These are phyloP conservation scores for Chaitophorus viminalis DNA, from an alignment of 2,888 invertebrate species.

Conservation along the genomic window DNA sequence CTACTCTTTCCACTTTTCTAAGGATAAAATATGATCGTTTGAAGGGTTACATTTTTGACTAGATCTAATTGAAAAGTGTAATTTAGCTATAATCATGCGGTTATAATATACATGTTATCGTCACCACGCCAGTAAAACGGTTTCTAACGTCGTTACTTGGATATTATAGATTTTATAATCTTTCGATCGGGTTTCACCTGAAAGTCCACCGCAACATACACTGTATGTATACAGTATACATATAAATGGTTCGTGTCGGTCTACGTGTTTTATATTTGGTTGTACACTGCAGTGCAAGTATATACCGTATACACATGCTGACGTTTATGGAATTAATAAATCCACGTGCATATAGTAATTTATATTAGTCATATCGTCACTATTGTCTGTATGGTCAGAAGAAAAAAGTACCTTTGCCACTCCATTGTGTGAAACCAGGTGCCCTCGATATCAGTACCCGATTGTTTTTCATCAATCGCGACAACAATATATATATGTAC, in stretches of 20 bases:
- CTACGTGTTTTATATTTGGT: not conserved
- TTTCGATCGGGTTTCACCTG: not conserved
- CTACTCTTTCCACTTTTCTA: too few relatives aligned
- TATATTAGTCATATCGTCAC: slow-evolving; percentile 44
- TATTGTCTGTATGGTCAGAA: not conserved
- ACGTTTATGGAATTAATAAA: slow-evolving; percentile 50
- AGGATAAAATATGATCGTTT: too few relatives aligned
- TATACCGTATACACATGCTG: not conserved
- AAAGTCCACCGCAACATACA: not conserved
- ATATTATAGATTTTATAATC: too few relatives aligned
- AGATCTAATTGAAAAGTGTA: too few relatives aligned
- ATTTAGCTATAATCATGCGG: not conserved
- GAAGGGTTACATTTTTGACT: too few relatives aligned
- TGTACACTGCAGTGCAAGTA: not conserved
- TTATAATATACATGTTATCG: not conserved
- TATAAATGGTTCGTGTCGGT: not conserved
- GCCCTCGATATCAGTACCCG: slow-evolving; percentile 56
- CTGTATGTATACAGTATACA: not conserved
- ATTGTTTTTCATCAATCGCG: slow-evolving; percentile 51
- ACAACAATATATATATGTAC: not conserved
- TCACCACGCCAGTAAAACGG: not conserved
- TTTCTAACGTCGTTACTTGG: not conserved
- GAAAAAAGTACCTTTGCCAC: slow-evolving; percentile 6
- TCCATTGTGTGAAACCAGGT: slow-evolving; percentile 51
- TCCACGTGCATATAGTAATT: slow-evolving; percentile 38